Percentiles rank a stretch among this genome's conserved stretches.
These are phyloP conservation scores for Polydrusus tereticollis DNA, from an alignment of 2,888 invertebrate genomes.

Conservation along the genomic window DNA sequence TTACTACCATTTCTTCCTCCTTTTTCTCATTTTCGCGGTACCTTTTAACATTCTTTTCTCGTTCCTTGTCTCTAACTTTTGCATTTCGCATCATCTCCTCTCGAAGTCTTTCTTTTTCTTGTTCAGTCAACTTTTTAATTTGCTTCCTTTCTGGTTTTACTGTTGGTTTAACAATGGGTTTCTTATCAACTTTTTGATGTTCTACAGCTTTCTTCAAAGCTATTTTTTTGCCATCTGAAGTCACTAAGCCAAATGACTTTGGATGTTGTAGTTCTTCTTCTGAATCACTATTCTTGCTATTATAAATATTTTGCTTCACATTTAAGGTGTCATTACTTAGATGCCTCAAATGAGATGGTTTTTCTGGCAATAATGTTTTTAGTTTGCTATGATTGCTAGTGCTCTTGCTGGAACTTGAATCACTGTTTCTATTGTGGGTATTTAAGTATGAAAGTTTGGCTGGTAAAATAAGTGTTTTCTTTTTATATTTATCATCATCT, in stretches of 20 bases:
- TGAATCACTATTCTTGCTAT: constrained; percentile 45
- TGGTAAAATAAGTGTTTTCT: not conserved
- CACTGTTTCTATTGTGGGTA: constrained; percentile 15
- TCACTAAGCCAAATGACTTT: constrained; percentile 64
- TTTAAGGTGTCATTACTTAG: constrained; percentile 36
- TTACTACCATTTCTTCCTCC: constrained; percentile 67
- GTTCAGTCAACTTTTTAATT: constrained; percentile 69
- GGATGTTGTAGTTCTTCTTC: constrained; percentile 57
- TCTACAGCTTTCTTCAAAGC: constrained; percentile 49
- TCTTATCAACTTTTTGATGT: constrained; percentile 38
- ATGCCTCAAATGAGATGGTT: constrained; percentile 33
- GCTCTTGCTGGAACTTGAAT: constrained; percentile 18
- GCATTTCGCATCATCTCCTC: constrained; percentile 90
- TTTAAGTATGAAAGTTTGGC: not conserved
- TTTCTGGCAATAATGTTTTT: constrained; percentile 40
- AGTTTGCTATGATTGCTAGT: constrained; percentile 34
- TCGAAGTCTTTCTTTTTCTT: constrained; percentile 78
- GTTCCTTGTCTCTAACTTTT: constrained; percentile 75
- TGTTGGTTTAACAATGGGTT: constrained; percentile 41
- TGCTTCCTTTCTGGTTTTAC: constrained; percentile 54
- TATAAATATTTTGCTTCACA: constrained; percentile 54
- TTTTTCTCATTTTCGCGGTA: constrained; percentile 74
- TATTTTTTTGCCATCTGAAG: constrained; percentile 64
- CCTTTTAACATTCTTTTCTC: constrained; percentile 74
- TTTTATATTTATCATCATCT: constrained; percentile 44